These are phyloP conservation scores for Eospalax fontanierii DNA, from an alignment of 2,797 vertebrate genomes.

Conservation along the genomic window DNA sequence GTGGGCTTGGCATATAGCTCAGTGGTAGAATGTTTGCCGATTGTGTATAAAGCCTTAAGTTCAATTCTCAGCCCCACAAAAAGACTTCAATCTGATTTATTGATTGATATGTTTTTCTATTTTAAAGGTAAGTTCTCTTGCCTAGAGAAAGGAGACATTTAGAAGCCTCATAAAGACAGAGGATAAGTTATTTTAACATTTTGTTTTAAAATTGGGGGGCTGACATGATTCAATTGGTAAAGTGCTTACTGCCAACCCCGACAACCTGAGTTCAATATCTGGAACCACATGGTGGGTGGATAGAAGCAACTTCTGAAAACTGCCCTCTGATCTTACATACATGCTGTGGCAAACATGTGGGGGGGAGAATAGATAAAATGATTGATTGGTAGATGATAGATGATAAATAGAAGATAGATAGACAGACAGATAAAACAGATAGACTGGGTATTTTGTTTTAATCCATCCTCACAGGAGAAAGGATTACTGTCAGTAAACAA, in stretches of 20 bases:
- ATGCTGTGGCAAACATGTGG: no score
- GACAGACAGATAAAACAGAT: background rate
- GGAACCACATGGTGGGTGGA: background rate
- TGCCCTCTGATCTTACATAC: no score
- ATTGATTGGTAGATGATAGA: no score
- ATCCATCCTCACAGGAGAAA: slow-evolving; percentile 51
- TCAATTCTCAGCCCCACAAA: background rate
- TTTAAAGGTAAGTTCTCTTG: slow-evolving; percentile 75
- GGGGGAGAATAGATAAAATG: no score
- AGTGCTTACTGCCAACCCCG: background rate
- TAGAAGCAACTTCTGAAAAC: background rate
- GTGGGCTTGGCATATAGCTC: background rate
- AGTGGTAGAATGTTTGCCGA: background rate
- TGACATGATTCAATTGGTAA: background rate
- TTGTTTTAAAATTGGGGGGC: background rate
- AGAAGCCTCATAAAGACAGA: slow-evolving; percentile 6
- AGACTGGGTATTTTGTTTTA: background rate
- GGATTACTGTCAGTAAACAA: slow-evolving; percentile 25
- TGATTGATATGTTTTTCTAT: slow-evolving; percentile 55
- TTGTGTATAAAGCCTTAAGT: background rate
- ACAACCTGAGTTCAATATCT: background rate
- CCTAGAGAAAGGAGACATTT: slow-evolving; percentile 67
- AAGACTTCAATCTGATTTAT: slow-evolving; percentile 55
- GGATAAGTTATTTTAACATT: slow-evolving; percentile 48
- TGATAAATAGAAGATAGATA: no score